Evolutionary conservation across 1,140 invertebrate genomes (phyloP).

Genomic region (Sesamia nonagrioides): DNA sequence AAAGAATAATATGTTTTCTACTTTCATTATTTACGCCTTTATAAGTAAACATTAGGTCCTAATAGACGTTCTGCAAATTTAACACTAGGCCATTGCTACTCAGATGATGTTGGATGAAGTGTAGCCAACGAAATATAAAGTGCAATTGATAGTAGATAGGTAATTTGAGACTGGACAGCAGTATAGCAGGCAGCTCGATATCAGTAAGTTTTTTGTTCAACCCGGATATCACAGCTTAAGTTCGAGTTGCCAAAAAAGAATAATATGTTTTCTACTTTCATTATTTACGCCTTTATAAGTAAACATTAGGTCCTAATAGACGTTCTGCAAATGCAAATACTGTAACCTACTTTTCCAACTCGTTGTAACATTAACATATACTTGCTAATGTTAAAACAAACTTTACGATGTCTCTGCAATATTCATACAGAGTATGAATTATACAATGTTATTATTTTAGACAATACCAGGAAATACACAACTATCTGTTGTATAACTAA

Average conservation of each 20-base stretch:
- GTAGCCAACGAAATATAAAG: no score
- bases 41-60: slow-evolving; percentile 3
- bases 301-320: slow-evolving; percentile 7
- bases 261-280: neutral
- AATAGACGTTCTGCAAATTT: slow-evolving; percentile 19
- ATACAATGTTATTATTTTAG: slow-evolving; percentile 27
- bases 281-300: neutral
- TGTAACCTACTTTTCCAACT: slow-evolving; percentile 31
- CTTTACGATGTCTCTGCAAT: slow-evolving; percentile 7
- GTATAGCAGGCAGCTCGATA: neutral
- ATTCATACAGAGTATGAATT: slow-evolving; percentile 21
- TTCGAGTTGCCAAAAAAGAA: neutral
- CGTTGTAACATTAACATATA: slow-evolving; percentile 4
- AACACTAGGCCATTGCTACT: no score
- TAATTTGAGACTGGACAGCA: neutral
- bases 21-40: neutral
- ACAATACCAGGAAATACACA: neutral
- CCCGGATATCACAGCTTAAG: slow-evolving; percentile 14
- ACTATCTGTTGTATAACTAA: slow-evolving; percentile 2
- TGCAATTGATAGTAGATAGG: neutral
- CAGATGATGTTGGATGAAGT: no score
- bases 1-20: neutral
- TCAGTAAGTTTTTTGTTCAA: neutral
- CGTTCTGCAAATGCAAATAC: slow-evolving; percentile 27
- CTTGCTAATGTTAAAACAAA: slow-evolving; percentile 32